Evolutionary conservation across 2,888 invertebrate genomes (phyloP), one percentile per base, ranked within the genome.

Genomic region (Drosophila paucipuncta): DNA sequence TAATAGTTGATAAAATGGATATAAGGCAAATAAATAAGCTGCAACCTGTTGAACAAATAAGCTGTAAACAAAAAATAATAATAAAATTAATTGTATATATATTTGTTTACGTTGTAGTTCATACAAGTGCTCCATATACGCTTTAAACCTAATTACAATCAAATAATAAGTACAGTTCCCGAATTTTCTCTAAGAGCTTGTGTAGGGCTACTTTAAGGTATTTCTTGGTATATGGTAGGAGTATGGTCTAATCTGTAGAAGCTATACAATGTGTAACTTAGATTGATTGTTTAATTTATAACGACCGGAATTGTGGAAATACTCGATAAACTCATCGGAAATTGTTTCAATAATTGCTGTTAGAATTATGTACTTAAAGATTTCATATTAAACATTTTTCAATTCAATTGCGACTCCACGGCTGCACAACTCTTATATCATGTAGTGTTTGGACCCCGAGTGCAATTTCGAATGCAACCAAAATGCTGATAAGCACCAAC

Each of bases 401-500:
- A 59, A 62, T 63, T 72, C 63, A 72, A 73, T 61, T 58, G 55
- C 57, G 54, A 31, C 41, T 30, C n/a, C n/a, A 10, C 41, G 58
- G 47, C 37, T 49, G 47, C 47, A 60, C n/a, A 41, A 31, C 57
- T 67, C 55, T 78, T 78, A 78, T 80, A 78, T 67, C 76, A 78
- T 52, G 33, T 50, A 41, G 60, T 47, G 43, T 35, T 37, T 33
- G 41, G 58, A 22, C 54, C 53, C 18, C 41, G 62, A 54, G 75
- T 63, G 80, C 76, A 71, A 50, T 41, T 74, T 37, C 50, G 59
- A 43, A 58, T 79, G 70, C 66, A 67, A 70, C 49, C 66, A 41
- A 64, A 64, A 60, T 43, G 67, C 72, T 82, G 74, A 85, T 79
- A 80, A 86, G 79, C 76, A 43, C 47, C 54, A 55, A 67, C 66